Evolutionary conservation across 2,113 vertebrate genomes (phyloP).

Genomic region (Machaerirhynchus nigripectus): DNA sequence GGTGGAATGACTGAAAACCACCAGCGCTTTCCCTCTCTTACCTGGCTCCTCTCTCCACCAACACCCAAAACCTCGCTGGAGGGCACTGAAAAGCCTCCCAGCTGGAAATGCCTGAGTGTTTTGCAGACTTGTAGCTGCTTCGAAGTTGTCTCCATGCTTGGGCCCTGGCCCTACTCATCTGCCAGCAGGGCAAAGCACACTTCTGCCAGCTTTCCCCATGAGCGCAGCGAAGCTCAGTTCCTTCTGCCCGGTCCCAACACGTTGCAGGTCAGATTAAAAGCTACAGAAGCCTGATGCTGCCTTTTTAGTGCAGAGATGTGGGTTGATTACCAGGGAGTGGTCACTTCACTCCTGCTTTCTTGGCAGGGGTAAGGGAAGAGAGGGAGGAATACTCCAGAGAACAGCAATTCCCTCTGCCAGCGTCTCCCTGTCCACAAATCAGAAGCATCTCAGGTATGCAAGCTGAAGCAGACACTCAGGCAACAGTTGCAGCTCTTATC

Average conservation of each 20-base stretch:
- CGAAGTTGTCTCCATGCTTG: not conserved
- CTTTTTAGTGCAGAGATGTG: not conserved
- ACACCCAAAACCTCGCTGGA: not conserved
- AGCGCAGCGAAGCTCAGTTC: accelerated
- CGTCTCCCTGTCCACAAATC: not conserved
- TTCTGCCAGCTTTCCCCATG: not conserved
- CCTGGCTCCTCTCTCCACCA: not conserved
- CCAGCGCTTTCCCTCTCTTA: not conserved
- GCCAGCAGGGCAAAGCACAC: not conserved
- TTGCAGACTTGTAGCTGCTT: not conserved
- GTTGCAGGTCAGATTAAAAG: not conserved
- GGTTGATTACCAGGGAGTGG: not conserved
- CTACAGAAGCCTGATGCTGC: not conserved
- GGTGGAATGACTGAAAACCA: not conserved
- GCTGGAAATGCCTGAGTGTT: not conserved
- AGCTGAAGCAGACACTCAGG: not conserved
- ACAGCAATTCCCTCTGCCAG: not conserved
- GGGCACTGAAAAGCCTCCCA: not conserved
- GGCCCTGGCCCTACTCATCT: not conserved
- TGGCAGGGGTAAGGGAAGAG: not conserved
- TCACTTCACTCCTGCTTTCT: not conserved
- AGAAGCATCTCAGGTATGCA: not conserved
- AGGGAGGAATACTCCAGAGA: not conserved
- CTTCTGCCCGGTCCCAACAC: not conserved
- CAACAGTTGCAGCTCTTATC: not conserved